Conservation (phyloP, 2,797 vertebrate genomes). For the Coracias cyanogaster region DNA sequence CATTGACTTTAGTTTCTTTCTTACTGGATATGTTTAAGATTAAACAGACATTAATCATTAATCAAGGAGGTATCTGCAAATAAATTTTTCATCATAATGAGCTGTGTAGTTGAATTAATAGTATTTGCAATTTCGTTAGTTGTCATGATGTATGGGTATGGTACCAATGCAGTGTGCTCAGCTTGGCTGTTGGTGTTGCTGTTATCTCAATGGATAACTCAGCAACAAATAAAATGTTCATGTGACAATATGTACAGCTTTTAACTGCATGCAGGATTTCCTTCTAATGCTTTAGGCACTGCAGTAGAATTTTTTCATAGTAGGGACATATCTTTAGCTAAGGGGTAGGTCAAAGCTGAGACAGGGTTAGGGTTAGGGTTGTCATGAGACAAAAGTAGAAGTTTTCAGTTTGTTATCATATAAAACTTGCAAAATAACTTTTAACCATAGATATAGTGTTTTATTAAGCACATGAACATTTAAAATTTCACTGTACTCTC, state of each 20-base stretch:
- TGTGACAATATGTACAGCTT: neutral
- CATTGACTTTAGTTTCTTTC: conserved; percentile 64
- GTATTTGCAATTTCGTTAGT: conserved; percentile 55
- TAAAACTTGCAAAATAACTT: neutral
- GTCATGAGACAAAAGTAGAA: neutral
- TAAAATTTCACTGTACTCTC: neutral
- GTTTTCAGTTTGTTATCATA: neutral
- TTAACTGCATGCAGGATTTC: neutral
- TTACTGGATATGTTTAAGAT: conserved; percentile 70
- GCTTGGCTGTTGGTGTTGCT: conserved; percentile 50
- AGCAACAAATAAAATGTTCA: neutral
- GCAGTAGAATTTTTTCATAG: neutral
- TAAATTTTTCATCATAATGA: conserved; percentile 77
- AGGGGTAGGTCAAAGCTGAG: neutral
- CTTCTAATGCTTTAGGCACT: neutral
- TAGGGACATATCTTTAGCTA: neutral
- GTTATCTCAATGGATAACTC: conserved; percentile 2
- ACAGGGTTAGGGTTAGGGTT: too few relatives aligned
- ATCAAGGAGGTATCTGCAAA: conserved; percentile 71
- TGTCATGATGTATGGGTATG: conserved; percentile 41
- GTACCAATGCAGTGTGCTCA: conserved; percentile 18
- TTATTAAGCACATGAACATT: fast-evolving
- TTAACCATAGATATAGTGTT: neutral
- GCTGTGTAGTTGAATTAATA: conserved; percentile 70
- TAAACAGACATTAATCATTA: conserved; percentile 73